Percentiles rank a stretch among this genome's conserved stretches.
Conservation (phyloP, 2,113 vertebrate species). For the Austrofundulus limnaeus region DNA sequence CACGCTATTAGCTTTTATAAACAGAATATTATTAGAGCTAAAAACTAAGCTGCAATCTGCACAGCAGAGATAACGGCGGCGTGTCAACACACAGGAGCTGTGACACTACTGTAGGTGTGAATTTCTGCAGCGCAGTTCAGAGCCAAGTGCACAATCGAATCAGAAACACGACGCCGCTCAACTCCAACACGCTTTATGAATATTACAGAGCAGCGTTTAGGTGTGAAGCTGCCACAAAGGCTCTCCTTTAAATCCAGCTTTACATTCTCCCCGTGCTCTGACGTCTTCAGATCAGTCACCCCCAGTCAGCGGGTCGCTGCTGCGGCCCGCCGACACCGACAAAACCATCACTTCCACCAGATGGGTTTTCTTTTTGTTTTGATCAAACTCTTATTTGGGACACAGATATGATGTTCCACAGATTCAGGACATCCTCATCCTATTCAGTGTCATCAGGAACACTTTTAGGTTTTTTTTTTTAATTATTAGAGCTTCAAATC, state of each 20-base stretch:
- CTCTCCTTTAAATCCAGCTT: constrained; percentile 15
- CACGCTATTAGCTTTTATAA: constrained; percentile 2
- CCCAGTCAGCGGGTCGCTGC: constrained; percentile 4
- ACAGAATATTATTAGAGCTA: constrained; percentile 3
- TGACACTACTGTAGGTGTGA: constrained; percentile 1
- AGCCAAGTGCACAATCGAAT: constrained; percentile 17
- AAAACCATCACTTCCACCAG: constrained; percentile 12
- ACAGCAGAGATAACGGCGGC: constrained; percentile 6
- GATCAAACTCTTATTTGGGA: background rate
- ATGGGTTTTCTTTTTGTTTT: constrained; percentile 2
- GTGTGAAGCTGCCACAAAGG: background rate
- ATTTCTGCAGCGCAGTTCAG: constrained; percentile 3
- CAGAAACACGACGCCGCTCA: background rate
- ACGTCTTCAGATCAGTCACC: constrained; percentile 13
- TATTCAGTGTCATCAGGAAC: constrained; percentile 5
- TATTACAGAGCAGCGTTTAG: background rate
- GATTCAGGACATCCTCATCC: background rate
- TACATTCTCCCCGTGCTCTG: constrained; percentile 11
- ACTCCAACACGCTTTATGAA: constrained; percentile 1
- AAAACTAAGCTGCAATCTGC: constrained; percentile 15
- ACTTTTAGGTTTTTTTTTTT: constrained; percentile 5
- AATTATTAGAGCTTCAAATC: background rate
- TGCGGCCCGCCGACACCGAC: background rate
- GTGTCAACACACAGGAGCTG: constrained; percentile 18
- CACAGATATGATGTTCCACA: constrained; percentile 13